phyloP scores from a whole-genome alignment of 2,888 invertebrate genomes.

The Nymphalis polychloros region DNA sequence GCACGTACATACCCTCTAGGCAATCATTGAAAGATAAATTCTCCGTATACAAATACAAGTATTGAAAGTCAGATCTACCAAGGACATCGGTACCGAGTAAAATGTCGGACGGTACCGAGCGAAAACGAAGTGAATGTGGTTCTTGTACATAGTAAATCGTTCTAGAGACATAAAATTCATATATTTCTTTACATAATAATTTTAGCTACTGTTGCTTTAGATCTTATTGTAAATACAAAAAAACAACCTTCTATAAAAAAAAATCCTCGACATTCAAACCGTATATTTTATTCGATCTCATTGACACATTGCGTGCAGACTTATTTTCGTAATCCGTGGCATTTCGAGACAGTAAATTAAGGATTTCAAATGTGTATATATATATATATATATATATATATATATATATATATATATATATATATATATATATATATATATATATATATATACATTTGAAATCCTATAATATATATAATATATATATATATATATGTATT shows the following conservation, averaged over 20 bases:
- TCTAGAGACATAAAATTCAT: not conserved
- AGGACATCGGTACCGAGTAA: constrained; percentile 13
- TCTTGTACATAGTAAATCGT: not conserved
- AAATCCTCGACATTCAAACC: not conserved
- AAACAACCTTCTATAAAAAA: not conserved
- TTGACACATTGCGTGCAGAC: constrained; percentile 3
- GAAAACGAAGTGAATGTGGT: constrained; percentile 15
- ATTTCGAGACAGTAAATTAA: not conserved
- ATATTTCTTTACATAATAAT: not conserved
- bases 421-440: too few species aligned
- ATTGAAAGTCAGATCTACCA: constrained; percentile 3
- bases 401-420: too few species aligned
- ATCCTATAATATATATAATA: too few species aligned
- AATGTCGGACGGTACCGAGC: constrained; percentile 10
- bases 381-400: too few species aligned
- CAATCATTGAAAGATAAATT: not conserved
- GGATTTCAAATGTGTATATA: constrained; percentile 1
- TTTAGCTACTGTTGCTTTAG: too few species aligned
- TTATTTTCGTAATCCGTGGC: constrained; percentile 1
- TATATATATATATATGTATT: too few species aligned
- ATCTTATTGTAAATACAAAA: not conserved
- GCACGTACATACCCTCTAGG: not conserved
- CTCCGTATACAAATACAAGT: not conserved
- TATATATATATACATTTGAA: too few species aligned
- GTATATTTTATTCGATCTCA: constrained; percentile 2